Conservation (phyloP, 92 coral and sea anemone genomes). For the Hydrozoanthus gracilis region DNA sequence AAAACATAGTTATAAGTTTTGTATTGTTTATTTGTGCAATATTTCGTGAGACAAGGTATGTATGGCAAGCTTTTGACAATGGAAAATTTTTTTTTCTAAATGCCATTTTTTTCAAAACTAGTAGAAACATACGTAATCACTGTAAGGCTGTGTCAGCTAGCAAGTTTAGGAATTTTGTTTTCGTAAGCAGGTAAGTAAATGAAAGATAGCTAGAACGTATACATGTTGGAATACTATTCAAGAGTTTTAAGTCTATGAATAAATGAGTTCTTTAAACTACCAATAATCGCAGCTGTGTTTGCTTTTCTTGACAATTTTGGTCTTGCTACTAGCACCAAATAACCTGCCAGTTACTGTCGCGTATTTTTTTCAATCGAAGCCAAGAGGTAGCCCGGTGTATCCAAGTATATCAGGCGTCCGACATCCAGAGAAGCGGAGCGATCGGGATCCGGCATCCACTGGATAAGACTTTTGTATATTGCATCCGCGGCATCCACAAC, state of each 20-base stretch:
- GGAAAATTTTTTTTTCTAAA: not conserved
- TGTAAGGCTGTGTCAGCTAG: not conserved
- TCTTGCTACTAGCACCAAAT: not conserved
- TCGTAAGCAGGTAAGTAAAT: not conserved
- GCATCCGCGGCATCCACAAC: not conserved
- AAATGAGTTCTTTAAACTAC: not conserved
- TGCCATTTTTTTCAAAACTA: too few relatives aligned
- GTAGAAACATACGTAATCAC: not conserved
- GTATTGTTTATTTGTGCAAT: too few relatives aligned
- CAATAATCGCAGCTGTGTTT: not conserved
- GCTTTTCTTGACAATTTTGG: not conserved
- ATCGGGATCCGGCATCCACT: too few relatives aligned
- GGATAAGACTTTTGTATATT: not conserved
- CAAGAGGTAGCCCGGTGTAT: not conserved
- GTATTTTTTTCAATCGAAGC: not conserved
- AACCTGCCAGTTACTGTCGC: not conserved
- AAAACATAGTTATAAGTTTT: too few relatives aligned
- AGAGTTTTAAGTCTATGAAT: not conserved
- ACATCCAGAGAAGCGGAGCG: not conserved
- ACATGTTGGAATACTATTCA: not conserved
- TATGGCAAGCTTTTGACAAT: not conserved
- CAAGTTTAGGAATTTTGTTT: not conserved
- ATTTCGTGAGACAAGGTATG: not conserved
- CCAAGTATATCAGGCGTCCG: not conserved
- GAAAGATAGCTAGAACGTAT: not conserved